A percentile compares a stretch with the other conserved stretches of the same genome.
Evolutionary conservation across 2,797 vertebrate genomes (phyloP).

Genomic region (Diceros bicornis): DNA sequence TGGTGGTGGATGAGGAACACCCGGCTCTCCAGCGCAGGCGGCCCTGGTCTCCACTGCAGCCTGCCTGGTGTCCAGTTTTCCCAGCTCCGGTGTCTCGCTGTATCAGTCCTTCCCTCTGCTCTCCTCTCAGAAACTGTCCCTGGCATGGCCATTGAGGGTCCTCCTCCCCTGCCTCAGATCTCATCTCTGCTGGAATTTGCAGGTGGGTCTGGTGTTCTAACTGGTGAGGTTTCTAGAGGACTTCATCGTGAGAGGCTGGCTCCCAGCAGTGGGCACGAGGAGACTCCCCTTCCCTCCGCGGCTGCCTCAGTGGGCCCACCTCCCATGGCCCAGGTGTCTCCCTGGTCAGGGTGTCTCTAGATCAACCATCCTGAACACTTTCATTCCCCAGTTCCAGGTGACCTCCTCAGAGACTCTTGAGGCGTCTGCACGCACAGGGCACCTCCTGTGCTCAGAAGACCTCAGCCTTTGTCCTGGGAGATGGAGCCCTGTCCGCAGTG

Average conservation of each 20-base stretch:
- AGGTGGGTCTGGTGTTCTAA: background rate
- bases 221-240: accelerated
- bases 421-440: no score
- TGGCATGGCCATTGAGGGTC: no score
- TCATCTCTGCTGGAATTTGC: background rate
- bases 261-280: no score
- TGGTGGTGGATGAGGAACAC: no score
- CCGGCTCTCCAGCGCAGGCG: no score
- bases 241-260: accelerated
- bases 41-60: no score
- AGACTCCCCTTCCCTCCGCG: accelerated
- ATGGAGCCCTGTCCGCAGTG: background rate
- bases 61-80: no score
- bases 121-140: no score
- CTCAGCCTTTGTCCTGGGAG: background rate
- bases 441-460: no score
- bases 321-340: accelerated
- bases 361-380: background rate
- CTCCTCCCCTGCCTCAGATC: no score
- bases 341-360: background rate
- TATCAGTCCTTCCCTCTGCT: background rate
- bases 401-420: background rate
- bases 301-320: accelerated
- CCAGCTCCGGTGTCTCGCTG: background rate
- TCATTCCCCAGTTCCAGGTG: accelerated